Evolutionary conservation across 1,140 invertebrate genomes (phyloP), one percentile per base, ranked within the genome.

Genomic region (Drosophila nannoptera): DNA sequence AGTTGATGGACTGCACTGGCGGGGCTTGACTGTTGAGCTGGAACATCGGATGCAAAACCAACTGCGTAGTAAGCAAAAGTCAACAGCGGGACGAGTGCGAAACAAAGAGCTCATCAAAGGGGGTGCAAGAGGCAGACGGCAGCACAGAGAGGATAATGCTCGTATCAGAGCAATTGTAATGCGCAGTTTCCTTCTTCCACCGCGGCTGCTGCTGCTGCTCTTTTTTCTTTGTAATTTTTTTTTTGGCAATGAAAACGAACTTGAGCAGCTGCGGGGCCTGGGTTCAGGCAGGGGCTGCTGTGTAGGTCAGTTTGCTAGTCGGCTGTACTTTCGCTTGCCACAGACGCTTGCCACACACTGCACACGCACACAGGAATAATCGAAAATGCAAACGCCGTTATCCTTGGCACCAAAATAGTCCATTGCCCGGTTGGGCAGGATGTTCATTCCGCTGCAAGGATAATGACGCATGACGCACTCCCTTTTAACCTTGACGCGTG

Each of bases 51-150:
- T 83, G 75, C 73, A 71, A 74, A 84, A 86, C 77, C 80, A 86
- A 86, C 81, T 86, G 81, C 81, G 81, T 86, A 86, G 81, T 86
- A 75, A 69, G 49, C 81, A 81, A 86, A 77, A 86, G 70, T 86
- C 81, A 81, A 68, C 72, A 71, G 43, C 59, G 67, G 53, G 69
- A 60, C 69, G 45, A 54, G 61, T 46, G 36, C 54, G 62, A 65
- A 62, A 65, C 68, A 71, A 65, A 43, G 66, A 46, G 46, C 12
- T 49, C 38, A 60, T 49, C 12, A 14, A 43, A 43, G 40, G 12
- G 40, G 12, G 40, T 5, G 40, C 5, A 12, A 14, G 7, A 12
- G 40, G 14, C n/a, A 14, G n/a, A 43, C 2, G 36, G 6, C 7
- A 43, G 7, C 40, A 42, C 11, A 22, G 22, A 22, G 33, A 36